Percentiles rank a stretch among this genome's conserved stretches.
phyloP scores from a whole-genome alignment of 1,140 invertebrate species.

The Diplogasteroides magnus region DNA sequence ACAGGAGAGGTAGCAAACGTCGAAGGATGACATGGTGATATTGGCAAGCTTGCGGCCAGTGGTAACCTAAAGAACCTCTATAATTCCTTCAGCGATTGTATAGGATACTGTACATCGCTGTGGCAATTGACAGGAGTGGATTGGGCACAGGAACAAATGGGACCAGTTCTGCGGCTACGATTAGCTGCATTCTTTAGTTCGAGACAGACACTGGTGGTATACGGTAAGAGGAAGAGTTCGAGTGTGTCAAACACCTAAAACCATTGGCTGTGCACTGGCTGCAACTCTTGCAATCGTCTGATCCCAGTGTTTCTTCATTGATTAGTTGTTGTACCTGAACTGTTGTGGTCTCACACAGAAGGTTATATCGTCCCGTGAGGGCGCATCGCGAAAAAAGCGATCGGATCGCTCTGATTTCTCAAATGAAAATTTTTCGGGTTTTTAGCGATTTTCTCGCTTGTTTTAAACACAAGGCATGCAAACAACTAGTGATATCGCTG shows the following conservation, averaged over 20 bases:
- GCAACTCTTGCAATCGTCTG: slow-evolving; percentile 22
- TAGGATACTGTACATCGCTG: slow-evolving; percentile 15
- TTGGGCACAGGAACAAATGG: slow-evolving; percentile 31
- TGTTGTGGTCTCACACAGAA: background rate
- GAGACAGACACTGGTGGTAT: slow-evolving; percentile 25
- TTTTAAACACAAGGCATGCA: too few species aligned
- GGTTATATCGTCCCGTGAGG: background rate
- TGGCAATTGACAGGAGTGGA: slow-evolving; percentile 29
- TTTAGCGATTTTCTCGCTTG: too few species aligned
- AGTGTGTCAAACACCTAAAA: slow-evolving; percentile 17
- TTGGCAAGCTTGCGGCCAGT: slow-evolving; percentile 11
- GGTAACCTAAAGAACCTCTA: too few species aligned
- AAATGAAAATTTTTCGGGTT: too few species aligned
- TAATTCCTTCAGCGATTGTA: too few species aligned
- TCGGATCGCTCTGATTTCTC: too few species aligned
- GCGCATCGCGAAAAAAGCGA: too few species aligned
- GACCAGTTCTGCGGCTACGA: slow-evolving; percentile 6
- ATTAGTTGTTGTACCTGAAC: slow-evolving; percentile 10
- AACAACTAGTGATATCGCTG: too few species aligned
- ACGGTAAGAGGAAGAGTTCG: background rate
- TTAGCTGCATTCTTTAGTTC: slow-evolving; percentile 8
- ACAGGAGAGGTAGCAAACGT: slow-evolving; percentile 30
- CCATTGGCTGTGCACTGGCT: slow-evolving; percentile 31
- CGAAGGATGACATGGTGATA: slow-evolving; percentile 20
- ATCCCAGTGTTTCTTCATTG: slow-evolving; percentile 22